Percentiles rank a stretch among this genome's conserved stretches.
These are phyloP conservation scores for Drosophila bocqueti DNA, from an alignment of 1,140 invertebrate species.

Conservation along the genomic window DNA sequence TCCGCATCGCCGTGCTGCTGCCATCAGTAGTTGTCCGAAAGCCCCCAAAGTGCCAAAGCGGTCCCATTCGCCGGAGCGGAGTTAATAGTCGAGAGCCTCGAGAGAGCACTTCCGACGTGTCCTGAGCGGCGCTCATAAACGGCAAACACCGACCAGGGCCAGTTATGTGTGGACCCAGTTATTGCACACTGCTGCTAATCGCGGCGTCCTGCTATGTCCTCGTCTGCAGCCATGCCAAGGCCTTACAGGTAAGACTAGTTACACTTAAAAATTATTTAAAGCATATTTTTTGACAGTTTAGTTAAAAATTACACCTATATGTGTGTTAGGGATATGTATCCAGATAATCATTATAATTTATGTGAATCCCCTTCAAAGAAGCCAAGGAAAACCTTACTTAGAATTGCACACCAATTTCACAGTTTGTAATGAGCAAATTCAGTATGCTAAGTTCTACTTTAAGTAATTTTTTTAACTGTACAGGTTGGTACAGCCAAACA, in stretches of 20 bases:
- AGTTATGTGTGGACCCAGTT: constrained; percentile 75
- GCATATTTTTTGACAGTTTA: not conserved
- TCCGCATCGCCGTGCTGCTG: constrained; percentile 17
- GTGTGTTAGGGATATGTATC: not conserved
- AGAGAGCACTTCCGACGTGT: constrained; percentile 32
- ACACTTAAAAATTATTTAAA: not conserved
- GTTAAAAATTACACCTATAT: not conserved
- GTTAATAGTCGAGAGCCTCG: constrained; percentile 28
- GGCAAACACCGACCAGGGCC: constrained; percentile 6
- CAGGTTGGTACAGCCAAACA: constrained; percentile 15
- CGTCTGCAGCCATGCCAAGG: constrained; percentile 64
- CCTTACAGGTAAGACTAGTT: constrained; percentile 62
- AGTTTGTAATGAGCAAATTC: not conserved
- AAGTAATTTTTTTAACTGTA: not conserved
- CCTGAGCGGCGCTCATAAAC: constrained; percentile 40
- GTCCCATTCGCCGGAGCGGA: constrained; percentile 19
- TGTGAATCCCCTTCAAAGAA: not conserved
- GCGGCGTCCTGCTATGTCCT: constrained; percentile 69
- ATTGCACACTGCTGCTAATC: constrained; percentile 75
- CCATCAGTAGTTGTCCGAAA: constrained; percentile 72
- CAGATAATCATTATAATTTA: not conserved
- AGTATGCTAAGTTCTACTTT: too few species aligned
- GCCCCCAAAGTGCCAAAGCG: constrained; percentile 40
- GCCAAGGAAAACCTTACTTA: too few species aligned
- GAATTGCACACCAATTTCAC: not conserved